A percentile compares a stretch with the other conserved stretches of the same genome.
These are phyloP conservation scores for Drosophila biarmipes DNA, from an alignment of 1,140 invertebrate genomes.

Conservation along the genomic window DNA sequence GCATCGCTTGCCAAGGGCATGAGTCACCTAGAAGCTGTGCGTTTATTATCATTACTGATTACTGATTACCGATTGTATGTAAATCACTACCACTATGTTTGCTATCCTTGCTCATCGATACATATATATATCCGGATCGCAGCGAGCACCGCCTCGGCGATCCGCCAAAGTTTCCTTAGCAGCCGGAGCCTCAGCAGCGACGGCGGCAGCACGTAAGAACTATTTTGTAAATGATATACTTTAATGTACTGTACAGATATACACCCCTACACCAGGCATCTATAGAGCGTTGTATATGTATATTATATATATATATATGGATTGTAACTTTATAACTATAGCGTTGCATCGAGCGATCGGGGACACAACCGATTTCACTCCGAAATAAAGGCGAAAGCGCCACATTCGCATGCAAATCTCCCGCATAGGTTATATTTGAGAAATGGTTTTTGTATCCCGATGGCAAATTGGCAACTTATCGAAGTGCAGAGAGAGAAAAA, in stretches of 20 bases:
- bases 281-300: slow-evolving; percentile 30
- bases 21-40: slow-evolving; percentile 12
- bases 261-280: slow-evolving; percentile 37
- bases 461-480: slow-evolving; percentile 21
- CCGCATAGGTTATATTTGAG: slow-evolving; percentile 36
- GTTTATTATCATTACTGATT: slow-evolving; percentile 42
- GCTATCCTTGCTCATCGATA: slow-evolving; percentile 35
- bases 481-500: slow-evolving; percentile 3
- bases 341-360: slow-evolving; percentile 55
- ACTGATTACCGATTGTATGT: slow-evolving; percentile 24
- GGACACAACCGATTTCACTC: slow-evolving; percentile 50
- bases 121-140: slow-evolving; percentile 30
- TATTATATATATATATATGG: slow-evolving; percentile 35
- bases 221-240: slow-evolving; percentile 66
- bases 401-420: slow-evolving; percentile 14
- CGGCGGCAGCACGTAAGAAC: slow-evolving; percentile 35
- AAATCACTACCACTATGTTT: slow-evolving; percentile 22
- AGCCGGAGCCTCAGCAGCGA: slow-evolving; percentile 15
- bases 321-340: slow-evolving; percentile 65
- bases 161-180: slow-evolving; percentile 47
- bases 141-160: slow-evolving; percentile 13
- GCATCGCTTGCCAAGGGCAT: background rate
- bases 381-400: slow-evolving; percentile 32
- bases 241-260: slow-evolving; percentile 70
- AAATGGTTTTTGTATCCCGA: slow-evolving; percentile 32